Evolutionary conservation across 1,140 invertebrate species (phyloP), one percentile per base, ranked within the genome.

Genomic region (Drosophila parvula): DNA sequence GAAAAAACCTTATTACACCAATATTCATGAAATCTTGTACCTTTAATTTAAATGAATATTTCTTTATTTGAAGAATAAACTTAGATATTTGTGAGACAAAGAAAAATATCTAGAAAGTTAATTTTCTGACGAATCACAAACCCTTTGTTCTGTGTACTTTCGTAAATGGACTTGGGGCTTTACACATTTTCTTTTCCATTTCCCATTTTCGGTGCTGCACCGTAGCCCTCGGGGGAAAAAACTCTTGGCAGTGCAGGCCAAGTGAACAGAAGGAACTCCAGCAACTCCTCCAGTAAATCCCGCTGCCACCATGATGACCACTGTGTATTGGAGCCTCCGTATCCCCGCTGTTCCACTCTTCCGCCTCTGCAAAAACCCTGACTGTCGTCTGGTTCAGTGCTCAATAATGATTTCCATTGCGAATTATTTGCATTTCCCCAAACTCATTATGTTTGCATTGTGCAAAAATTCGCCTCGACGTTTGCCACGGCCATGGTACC

Each of bases 361-460:
- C 18, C 30, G n/a, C 40, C 12, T 30, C 50, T 50, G 11, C 53
- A 27, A 30, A 12, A 0, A 50, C 36, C 36, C 9, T 4, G 43
- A 34, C 62, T 65, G 60, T 55, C 78, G 80, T 83, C 75, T 75
- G 80, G 69, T 70, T 83, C 80, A 79, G 56, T 83, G 80, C 79
- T 81, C 81, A 81, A 80, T 85, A 81, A 81, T 86, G 82, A 86
- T 86, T 85, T 86, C 82, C 82, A 85, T 76, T 70, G 82, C 79
- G 82, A 86, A 71, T 86, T 86, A 81, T 78, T 79, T 79, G 70
- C 81, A 85, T 86, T 81, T 86, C 82, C 82, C 82, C 76, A 64
- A 86, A 85, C 82, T 86, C 82, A 86, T 86, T 86, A 86, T 78
- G 75, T 78, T 79, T 78, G 78, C 82, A 81, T 86, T 79, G 80